phyloP scores from a whole-genome alignment of 2,888 invertebrate species.

The Plebejus melissa region DNA sequence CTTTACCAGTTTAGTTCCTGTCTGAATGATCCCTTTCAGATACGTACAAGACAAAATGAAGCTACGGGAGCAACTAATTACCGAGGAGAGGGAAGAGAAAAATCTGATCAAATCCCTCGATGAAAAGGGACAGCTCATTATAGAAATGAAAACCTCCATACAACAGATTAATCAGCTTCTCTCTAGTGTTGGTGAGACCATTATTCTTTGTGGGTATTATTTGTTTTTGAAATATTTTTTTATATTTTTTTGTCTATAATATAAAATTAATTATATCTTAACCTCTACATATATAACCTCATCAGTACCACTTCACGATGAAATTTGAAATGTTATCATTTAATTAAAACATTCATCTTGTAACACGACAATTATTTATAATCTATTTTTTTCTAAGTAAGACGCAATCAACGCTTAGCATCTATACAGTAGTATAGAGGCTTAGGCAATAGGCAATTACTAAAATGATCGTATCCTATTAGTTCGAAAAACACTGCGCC shows the following conservation, averaged over 20 bases:
- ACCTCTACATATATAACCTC: too few relatives aligned
- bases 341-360: too few relatives aligned
- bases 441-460: too few relatives aligned
- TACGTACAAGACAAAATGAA: conserved; percentile 69
- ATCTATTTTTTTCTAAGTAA: too few relatives aligned
- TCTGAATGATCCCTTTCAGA: conserved; percentile 46
- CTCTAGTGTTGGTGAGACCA: conserved; percentile 60
- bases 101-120: conserved; percentile 61
- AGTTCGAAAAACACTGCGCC: too few relatives aligned
- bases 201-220: background rate
- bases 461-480: too few relatives aligned
- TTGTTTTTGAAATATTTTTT: background rate
- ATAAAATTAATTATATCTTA: background rate
- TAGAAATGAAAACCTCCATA: conserved; percentile 77
- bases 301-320: too few relatives aligned
- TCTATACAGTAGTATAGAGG: too few relatives aligned
- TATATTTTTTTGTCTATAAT: background rate
- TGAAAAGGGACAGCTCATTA: conserved; percentile 72
- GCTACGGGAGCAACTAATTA: conserved; percentile 61
- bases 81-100: conserved; percentile 61
- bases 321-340: too few relatives aligned
- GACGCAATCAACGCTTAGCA: too few relatives aligned
- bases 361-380: too few relatives aligned
- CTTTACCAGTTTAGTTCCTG: background rate
- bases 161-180: conserved; percentile 79